phyloP scores from a whole-genome alignment of 1,140 invertebrate genomes.

The Cydia fagiglandana region DNA sequence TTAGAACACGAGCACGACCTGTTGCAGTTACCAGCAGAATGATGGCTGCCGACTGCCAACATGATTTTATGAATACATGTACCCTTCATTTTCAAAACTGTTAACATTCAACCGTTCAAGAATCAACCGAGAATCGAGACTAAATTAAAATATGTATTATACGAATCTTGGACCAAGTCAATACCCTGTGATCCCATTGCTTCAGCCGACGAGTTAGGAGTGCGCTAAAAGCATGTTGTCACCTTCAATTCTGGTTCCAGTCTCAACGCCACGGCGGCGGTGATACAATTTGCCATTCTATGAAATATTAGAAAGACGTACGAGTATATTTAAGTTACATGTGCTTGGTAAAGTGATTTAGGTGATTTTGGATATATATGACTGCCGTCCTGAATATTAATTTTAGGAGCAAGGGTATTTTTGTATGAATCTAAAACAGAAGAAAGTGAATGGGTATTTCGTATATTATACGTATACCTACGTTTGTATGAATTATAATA shows the following conservation, averaged over 20 bases:
- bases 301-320: conserved; percentile 50
- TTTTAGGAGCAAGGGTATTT: neutral
- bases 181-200: conserved; percentile 53
- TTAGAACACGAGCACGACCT: too few relatives aligned
- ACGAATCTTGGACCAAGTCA: conserved; percentile 42
- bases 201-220: conserved; percentile 56
- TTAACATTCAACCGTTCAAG: too few relatives aligned
- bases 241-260: conserved; percentile 62
- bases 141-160: neutral
- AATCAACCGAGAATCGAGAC: neutral
- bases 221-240: conserved; percentile 74
- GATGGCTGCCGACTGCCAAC: too few relatives aligned
- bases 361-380: conserved; percentile 2
- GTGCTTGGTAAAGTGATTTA: conserved; percentile 15
- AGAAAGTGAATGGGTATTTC: too few relatives aligned
- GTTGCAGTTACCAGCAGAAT: too few relatives aligned
- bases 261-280: conserved; percentile 48
- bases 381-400: conserved; percentile 1
- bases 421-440: too few relatives aligned
- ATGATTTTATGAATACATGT: too few relatives aligned
- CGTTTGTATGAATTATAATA: too few relatives aligned
- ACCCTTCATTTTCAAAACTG: too few relatives aligned
- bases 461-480: too few relatives aligned
- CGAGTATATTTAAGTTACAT: conserved; percentile 33
- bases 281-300: conserved; percentile 66